A percentile compares a stretch with the other conserved stretches of the same genome.
Evolutionary conservation across 2,113 vertebrate species (phyloP).

Genomic region (Malurus elegans): DNA sequence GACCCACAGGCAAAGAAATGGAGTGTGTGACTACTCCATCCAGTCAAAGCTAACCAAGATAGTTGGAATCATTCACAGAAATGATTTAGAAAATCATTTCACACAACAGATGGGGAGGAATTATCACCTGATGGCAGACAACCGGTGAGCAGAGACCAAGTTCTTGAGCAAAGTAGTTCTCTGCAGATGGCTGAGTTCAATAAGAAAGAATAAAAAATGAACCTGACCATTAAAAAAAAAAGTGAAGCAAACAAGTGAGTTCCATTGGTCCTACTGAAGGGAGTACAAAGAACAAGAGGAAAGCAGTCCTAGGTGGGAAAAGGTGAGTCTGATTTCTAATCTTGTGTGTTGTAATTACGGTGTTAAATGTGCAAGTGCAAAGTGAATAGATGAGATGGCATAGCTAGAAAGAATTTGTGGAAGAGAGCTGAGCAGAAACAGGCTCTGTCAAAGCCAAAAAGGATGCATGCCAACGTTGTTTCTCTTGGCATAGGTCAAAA

Average conservation of each 20-base stretch:
- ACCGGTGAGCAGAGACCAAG: not conserved
- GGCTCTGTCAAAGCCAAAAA: slow-evolving; percentile 55
- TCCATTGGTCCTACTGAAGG: not conserved
- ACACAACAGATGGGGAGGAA: slow-evolving; percentile 19
- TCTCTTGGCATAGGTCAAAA: slow-evolving; percentile 69
- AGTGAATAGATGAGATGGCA: slow-evolving; percentile 40
- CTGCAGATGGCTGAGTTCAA: not conserved
- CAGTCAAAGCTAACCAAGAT: not conserved
- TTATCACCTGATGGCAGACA: slow-evolving; percentile 21
- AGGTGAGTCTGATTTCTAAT: slow-evolving; percentile 24
- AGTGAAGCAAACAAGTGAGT: not conserved
- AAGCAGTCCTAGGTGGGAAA: not conserved
- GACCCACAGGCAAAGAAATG: not conserved
- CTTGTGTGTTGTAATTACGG: not conserved
- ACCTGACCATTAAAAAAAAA: not conserved
- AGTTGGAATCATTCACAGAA: slow-evolving; percentile 6
- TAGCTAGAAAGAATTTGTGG: slow-evolving; percentile 38
- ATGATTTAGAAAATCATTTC: slow-evolving; percentile 21
- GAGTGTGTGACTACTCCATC: not conserved
- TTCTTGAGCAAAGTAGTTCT: slow-evolving; percentile 10
- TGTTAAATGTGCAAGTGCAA: slow-evolving; percentile 28
- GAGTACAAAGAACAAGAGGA: not conserved
- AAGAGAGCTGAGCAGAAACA: slow-evolving; percentile 57
- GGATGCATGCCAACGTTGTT: slow-evolving; percentile 55
- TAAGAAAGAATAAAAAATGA: not conserved